phyloP scores from a whole-genome alignment of 2,113 vertebrate genomes.

The Tachysurus fulvidraco region DNA sequence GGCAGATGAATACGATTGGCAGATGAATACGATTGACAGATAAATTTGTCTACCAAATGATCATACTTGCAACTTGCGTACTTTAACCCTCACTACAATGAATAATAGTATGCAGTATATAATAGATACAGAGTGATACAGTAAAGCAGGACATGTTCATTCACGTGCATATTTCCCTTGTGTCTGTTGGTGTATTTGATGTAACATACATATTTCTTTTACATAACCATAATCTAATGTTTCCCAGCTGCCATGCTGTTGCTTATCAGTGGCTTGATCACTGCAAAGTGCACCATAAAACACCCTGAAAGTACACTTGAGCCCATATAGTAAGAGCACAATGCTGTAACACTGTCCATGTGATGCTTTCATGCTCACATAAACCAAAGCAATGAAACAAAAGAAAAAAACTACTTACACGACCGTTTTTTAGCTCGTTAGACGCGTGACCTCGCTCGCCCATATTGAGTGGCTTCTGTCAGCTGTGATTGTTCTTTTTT shows the following conservation, averaged over 20 bases:
- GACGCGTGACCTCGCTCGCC: constrained; percentile 1
- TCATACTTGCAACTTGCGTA: no score
- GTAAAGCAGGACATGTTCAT: not conserved
- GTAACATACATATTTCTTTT: not conserved
- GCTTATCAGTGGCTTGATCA: constrained; percentile 13
- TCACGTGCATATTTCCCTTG: not conserved
- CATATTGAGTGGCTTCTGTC: constrained; percentile 28
- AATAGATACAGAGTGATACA: no score
- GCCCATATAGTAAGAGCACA: not conserved
- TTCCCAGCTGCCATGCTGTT: not conserved
- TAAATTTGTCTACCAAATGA: no score
- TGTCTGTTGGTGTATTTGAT: not conserved
- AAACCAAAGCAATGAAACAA: not conserved
- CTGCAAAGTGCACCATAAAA: constrained; percentile 30
- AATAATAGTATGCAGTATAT: not conserved
- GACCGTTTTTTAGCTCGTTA: constrained; percentile 5
- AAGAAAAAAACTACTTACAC: constrained; percentile 2
- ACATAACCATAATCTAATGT: not conserved
- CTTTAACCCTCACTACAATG: not conserved
- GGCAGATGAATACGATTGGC: no score
- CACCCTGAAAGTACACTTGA: not conserved
- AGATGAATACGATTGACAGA: no score
- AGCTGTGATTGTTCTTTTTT: constrained; percentile 27
- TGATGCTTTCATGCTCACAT: not conserved
- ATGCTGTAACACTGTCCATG: not conserved